Conservation (phyloP, 1,140 invertebrate genomes). For the Macrocentrus cingulum region DNA sequence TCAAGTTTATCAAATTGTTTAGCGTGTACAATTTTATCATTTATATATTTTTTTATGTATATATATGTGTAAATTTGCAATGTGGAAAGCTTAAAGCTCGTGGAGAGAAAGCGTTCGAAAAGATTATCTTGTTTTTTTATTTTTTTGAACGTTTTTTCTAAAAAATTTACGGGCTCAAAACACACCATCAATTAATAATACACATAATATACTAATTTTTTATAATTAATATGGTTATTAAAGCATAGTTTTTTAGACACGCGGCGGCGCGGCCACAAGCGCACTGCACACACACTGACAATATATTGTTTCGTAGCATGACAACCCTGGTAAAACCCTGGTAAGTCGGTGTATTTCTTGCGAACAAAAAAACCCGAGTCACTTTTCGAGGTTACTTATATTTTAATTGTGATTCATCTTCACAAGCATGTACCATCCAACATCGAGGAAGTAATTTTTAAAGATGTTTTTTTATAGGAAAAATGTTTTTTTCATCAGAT, state of each 20-base stretch:
- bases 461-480: no score
- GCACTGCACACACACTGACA: slow-evolving; percentile 58
- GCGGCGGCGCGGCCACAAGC: slow-evolving; percentile 51
- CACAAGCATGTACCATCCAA: slow-evolving; percentile 6
- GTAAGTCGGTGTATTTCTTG: slow-evolving; percentile 14
- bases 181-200: background rate
- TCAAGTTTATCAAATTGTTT: background rate
- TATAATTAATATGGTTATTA: no score
- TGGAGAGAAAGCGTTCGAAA: slow-evolving; percentile 16
- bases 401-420: slow-evolving; percentile 15
- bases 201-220: no score
- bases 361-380: slow-evolving; percentile 27
- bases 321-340: slow-evolving; percentile 27
- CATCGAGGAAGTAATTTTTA: no score
- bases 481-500: background rate
- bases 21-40: background rate
- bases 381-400: slow-evolving; percentile 21
- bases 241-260: no score
- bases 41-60: background rate
- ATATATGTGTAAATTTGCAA: no score
- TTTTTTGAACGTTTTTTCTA: no score
- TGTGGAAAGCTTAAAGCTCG: slow-evolving; percentile 5
- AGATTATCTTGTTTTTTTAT: no score
- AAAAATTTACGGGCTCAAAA: no score
- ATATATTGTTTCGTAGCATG: slow-evolving; percentile 47